Percentiles rank a stretch among this genome's conserved stretches.
Conservation (phyloP, 2,888 invertebrate species). For the Colostygia pectinataria region DNA sequence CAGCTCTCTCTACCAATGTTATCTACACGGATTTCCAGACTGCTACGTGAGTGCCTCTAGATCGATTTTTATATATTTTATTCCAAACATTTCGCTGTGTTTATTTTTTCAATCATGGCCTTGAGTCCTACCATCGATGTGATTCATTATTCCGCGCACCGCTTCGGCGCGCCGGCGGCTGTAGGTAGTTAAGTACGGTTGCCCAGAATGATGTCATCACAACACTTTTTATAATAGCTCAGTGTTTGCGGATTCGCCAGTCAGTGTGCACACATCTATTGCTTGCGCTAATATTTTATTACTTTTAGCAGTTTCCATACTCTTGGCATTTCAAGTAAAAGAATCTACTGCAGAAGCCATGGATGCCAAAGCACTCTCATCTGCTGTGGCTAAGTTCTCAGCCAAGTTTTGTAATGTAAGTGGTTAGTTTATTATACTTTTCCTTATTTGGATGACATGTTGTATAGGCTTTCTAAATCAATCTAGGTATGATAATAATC, state of each 20-base stretch:
- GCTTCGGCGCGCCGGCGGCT: neutral
- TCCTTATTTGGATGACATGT: neutral
- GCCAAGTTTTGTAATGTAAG: slow-evolving; percentile 80
- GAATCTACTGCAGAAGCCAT: slow-evolving; percentile 46
- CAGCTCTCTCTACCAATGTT: slow-evolving; percentile 15
- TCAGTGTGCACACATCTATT: neutral
- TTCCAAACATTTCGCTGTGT: neutral
- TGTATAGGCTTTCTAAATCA: no score
- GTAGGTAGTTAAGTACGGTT: neutral
- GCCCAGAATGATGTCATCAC: slow-evolving; percentile 30
- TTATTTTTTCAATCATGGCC: slow-evolving; percentile 6
- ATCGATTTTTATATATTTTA: neutral
- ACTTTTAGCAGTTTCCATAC: slow-evolving; percentile 49
- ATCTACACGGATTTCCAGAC: slow-evolving; percentile 12
- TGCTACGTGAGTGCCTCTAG: slow-evolving; percentile 18
- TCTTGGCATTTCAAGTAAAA: slow-evolving; percentile 43
- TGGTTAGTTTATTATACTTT: slow-evolving; percentile 26
- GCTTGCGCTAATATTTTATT: slow-evolving; percentile 12
- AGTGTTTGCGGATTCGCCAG: slow-evolving; percentile 10
- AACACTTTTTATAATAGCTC: neutral
- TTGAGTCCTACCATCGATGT: slow-evolving; percentile 6
- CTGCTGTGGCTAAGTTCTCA: slow-evolving; percentile 67
- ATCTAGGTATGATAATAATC: no score
- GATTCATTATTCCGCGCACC: slow-evolving; percentile 6
- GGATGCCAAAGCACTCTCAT: slow-evolving; percentile 63